phyloP scores from a whole-genome alignment of 2,113 vertebrate genomes.

The Mormyrus lacerda region DNA sequence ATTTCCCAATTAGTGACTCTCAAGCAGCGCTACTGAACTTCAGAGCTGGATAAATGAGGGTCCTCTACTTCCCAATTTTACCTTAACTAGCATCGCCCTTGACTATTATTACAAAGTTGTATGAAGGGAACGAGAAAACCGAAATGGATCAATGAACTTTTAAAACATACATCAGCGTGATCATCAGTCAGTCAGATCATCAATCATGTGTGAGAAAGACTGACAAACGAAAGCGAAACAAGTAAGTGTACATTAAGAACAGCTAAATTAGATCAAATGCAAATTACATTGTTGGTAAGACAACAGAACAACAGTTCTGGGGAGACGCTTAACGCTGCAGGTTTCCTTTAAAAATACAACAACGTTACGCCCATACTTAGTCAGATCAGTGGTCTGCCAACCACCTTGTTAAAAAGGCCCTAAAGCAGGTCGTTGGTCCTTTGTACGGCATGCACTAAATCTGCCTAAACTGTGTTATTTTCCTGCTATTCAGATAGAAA shows the following conservation, averaged over 20 bases:
- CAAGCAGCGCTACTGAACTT: neutral
- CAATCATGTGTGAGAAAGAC: neutral
- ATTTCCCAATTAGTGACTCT: neutral
- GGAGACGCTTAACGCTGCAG: neutral
- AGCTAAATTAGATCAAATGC: neutral
- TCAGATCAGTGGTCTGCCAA: neutral
- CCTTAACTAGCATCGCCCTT: neutral
- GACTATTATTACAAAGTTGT: neutral
- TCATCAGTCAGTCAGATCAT: too few relatives aligned
- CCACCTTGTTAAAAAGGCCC: neutral
- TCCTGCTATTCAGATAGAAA: neutral
- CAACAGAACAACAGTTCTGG: neutral
- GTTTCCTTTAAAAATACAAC: neutral
- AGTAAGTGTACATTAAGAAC: neutral
- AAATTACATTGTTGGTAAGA: neutral
- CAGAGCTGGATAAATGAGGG: neutral
- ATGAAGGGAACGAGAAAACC: neutral
- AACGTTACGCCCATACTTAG: neutral
- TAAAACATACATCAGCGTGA: neutral
- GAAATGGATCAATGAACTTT: neutral
- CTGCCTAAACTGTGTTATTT: neutral
- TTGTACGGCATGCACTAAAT: neutral
- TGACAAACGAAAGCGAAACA: neutral
- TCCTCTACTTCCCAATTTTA: neutral
- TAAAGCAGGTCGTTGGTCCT: neutral